Base-by-base conservation (phyloP, 2,888 invertebrate species). In the Bellardia pandia region DNA sequence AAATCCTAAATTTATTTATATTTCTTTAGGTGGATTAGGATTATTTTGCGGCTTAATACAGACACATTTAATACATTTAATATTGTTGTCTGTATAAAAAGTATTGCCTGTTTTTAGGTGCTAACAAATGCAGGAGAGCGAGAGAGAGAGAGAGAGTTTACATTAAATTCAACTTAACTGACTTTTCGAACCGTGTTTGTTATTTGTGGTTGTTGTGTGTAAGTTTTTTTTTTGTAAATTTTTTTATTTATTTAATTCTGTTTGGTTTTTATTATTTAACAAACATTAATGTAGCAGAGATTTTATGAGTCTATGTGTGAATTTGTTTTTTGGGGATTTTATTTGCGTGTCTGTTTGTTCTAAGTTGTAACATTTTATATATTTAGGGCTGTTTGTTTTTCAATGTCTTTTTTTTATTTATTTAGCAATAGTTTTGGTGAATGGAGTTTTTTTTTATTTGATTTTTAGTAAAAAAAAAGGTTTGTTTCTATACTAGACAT, bases 401-500 rank as follows among this genome's bases (percentile, higher is more conserved):
- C 9, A 9, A 13, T 48, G 14, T 51, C 33, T 74, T 68, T 33
- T 60, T 60, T 66, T 66, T 6, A 23, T 13, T 74, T 45, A 5
- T 74, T 30, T 30, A 30, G 23, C 4, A 13, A 16, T 42, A 5
- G 8, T 58, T 56, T 40, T 72, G 42, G 23, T 72, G 58, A 11
- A 30, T 68, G 9, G 23, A 45, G 11, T 13, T 45, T 45, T n/a
- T 11, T 33, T 42, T 56, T 56, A 30, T 37, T 71, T 56, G 4
- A 13, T 66, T 16, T 66, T 16, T 23, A 66, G 42, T 66, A 45
- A 66, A 66, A 64, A 23, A 66, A 72, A 72, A 42, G 30, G 56
- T 72, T 56, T 72, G 3, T 42, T 11, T 13, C 58, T 72, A 72
- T 58, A 14, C 72, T 58, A 72, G 30, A 72, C 58, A 72, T 72